Conservation (phyloP, 2,113 vertebrate genomes). For the Dryoscopus gambensis region DNA sequence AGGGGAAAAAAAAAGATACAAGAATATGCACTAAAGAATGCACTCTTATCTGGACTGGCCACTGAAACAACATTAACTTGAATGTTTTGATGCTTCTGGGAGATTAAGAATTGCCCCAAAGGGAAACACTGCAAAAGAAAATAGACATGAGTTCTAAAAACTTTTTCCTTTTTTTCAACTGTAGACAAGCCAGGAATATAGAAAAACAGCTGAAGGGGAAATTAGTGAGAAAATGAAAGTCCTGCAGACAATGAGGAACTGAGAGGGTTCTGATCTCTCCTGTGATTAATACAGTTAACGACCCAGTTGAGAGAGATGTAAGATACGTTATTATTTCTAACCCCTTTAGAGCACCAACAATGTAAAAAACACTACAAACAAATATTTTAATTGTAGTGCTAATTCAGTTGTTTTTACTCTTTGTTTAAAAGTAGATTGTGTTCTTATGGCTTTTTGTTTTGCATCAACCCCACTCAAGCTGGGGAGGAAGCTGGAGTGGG, state of each 20-base stretch:
- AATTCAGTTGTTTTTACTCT: background rate
- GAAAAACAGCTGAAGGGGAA: slow-evolving; percentile 15
- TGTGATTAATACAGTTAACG: background rate
- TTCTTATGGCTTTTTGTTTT: background rate
- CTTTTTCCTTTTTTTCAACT: background rate
- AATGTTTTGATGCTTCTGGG: slow-evolving; percentile 21
- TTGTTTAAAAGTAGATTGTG: background rate
- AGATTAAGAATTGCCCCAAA: slow-evolving; percentile 18
- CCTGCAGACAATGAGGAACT: background rate
- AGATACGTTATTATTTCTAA: background rate
- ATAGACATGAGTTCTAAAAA: background rate
- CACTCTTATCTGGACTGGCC: background rate
- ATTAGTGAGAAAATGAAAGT: slow-evolving; percentile 27
- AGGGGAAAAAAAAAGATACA: background rate
- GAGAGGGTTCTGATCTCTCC: background rate
- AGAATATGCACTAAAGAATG: background rate
- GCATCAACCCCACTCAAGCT: background rate
- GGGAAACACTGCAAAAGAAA: background rate
- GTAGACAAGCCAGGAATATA: background rate
- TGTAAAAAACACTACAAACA: background rate
- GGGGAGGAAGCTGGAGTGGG: background rate
- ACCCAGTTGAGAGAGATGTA: background rate
- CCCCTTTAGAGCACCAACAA: background rate
- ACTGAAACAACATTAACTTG: slow-evolving; percentile 2
- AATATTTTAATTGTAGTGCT: background rate